Percentiles rank a stretch among this genome's conserved stretches.
These are phyloP conservation scores for Polyodon spathula DNA, from an alignment of 2,113 vertebrate species.

Conservation along the genomic window DNA sequence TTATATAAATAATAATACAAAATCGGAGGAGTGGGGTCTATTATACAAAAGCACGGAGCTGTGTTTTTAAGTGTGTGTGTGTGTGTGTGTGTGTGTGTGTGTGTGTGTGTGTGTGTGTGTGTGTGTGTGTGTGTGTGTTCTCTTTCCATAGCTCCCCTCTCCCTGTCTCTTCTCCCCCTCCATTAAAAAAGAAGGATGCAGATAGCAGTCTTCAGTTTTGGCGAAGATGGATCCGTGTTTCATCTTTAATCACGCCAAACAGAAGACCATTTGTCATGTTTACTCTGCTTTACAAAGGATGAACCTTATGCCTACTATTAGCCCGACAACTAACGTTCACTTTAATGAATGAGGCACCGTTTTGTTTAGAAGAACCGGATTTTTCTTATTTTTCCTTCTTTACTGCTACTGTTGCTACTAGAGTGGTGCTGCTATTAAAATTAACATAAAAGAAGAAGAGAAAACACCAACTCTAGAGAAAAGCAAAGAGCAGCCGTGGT, in stretches of 20 bases:
- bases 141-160: neutral
- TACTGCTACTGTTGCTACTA: too few species aligned
- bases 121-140: slow-evolving; percentile 10
- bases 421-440: too few species aligned
- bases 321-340: slow-evolving; percentile 66
- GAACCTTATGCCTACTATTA: slow-evolving; percentile 83
- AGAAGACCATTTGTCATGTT: slow-evolving; percentile 91
- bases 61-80: slow-evolving; percentile 23
- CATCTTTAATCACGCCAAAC: slow-evolving; percentile 94
- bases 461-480: too few species aligned
- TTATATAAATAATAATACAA: slow-evolving; percentile 44
- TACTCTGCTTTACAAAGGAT: slow-evolving; percentile 88
- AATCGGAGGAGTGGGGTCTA: slow-evolving; percentile 10
- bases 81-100: slow-evolving; percentile 9
- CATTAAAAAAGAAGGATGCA: slow-evolving; percentile 53
- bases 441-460: too few species aligned
- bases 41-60: slow-evolving; percentile 41
- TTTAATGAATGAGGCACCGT: slow-evolving; percentile 78
- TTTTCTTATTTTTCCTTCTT: slow-evolving; percentile 14
- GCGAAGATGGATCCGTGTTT: slow-evolving; percentile 89
- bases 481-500: too few species aligned
- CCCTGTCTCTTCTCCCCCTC: slow-evolving; percentile 32
- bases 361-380: slow-evolving; percentile 61
- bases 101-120: too few species aligned
- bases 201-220: slow-evolving; percentile 65